These are phyloP conservation scores for Condylura cristata DNA, from an alignment of 2,113 vertebrate genomes.

Conservation along the genomic window DNA sequence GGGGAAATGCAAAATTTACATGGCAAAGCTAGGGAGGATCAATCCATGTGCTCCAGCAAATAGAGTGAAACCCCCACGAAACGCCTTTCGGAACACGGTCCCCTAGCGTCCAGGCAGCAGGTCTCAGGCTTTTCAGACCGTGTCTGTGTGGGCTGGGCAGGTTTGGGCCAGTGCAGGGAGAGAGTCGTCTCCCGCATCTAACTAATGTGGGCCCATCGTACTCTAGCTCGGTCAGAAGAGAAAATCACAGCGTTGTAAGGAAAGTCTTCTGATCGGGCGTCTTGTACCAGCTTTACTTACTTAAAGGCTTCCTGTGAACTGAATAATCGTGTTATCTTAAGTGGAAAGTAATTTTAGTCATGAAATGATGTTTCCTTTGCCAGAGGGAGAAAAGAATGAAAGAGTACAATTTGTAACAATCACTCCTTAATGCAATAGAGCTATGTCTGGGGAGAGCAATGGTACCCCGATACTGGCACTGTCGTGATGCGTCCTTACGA, in stretches of 20 bases:
- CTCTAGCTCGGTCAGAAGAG: neutral
- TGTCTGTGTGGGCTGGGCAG: neutral
- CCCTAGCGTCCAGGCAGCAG: neutral
- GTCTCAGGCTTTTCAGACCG: neutral
- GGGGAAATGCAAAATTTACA: neutral
- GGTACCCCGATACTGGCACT: neutral
- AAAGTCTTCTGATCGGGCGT: neutral
- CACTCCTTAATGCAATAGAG: neutral
- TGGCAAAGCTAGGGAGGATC: neutral
- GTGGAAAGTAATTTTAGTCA: neutral
- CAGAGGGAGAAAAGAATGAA: neutral
- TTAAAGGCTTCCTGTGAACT: neutral
- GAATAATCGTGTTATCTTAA: neutral
- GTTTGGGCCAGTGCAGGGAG: no score
- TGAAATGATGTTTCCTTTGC: neutral
- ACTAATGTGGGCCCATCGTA: neutral
- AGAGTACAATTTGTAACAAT: neutral
- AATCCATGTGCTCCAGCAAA: neutral
- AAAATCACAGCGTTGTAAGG: accelerated
- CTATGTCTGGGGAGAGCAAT: neutral
- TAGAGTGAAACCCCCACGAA: neutral
- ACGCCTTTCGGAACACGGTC: neutral
- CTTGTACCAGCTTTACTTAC: neutral
- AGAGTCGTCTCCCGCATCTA: accelerated
- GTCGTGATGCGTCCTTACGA: neutral